phyloP scores from a whole-genome alignment of 1,140 invertebrate species.

The Acyrthosiphon pisum region DNA sequence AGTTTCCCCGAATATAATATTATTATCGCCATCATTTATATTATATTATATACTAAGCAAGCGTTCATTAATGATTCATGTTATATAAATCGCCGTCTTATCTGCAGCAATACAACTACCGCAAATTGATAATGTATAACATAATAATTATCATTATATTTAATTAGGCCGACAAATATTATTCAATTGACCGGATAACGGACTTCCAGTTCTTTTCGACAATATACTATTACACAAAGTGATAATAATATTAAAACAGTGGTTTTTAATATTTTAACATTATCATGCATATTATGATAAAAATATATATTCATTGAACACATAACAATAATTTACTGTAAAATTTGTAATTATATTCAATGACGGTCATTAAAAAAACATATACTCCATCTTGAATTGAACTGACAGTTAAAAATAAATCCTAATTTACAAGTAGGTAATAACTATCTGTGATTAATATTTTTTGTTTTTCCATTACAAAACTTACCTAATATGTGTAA shows the following conservation, averaged over 20 bases:
- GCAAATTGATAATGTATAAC: constrained; percentile 45
- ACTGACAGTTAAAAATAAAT: neutral
- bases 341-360: constrained; percentile 14
- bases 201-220: constrained; percentile 33
- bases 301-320: neutral
- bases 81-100: constrained; percentile 3
- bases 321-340: neutral
- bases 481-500: neutral
- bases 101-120: neutral
- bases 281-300: neutral
- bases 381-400: constrained; percentile 44
- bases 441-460: neutral
- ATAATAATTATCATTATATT: neutral
- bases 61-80: neutral
- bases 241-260: neutral
- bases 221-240: neutral
- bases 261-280: neutral
- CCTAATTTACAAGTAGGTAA: neutral
- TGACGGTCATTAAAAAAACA: constrained; percentile 31
- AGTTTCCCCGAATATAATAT: constrained; percentile 32
- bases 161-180: constrained; percentile 54
- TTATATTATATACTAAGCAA: neutral
- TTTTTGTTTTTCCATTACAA: neutral
- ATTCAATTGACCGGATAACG: constrained; percentile 27
- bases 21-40: constrained; percentile 10